Evolutionary conservation across 2,113 vertebrate species (phyloP).

Genomic region (Strix uralensis): DNA sequence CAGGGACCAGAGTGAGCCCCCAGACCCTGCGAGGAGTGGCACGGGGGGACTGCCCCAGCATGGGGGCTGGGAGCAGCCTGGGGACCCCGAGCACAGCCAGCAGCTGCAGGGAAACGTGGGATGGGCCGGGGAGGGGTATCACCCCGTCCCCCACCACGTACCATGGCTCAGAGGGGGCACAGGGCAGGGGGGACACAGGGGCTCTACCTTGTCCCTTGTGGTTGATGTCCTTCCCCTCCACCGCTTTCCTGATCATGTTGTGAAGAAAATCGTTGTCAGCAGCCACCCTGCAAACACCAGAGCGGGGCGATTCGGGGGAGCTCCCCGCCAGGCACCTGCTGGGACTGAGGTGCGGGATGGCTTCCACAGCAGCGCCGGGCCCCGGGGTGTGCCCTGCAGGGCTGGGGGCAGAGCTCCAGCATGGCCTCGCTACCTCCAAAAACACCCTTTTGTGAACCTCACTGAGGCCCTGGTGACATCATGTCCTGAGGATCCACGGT

Average conservation of each 20-base stretch:
- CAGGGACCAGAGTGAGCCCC: not conserved
- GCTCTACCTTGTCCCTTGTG: conserved; percentile 68
- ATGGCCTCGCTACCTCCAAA: not conserved
- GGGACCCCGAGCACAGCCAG: not conserved
- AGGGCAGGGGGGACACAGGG: rapidly evolving
- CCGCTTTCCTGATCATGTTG: conserved; percentile 44
- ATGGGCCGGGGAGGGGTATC: rapidly evolving
- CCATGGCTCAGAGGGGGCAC: rapidly evolving
- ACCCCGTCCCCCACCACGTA: rapidly evolving
- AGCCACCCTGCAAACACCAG: not conserved
- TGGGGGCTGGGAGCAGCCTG: rapidly evolving
- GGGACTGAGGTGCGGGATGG: not conserved
- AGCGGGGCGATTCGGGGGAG: rapidly evolving
- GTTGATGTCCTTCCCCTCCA: conserved; percentile 65
- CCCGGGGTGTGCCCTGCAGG: not conserved
- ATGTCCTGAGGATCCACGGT: too few relatives aligned
- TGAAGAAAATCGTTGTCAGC: conserved; percentile 67
- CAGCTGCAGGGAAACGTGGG: rapidly evolving
- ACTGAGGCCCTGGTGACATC: too few relatives aligned
- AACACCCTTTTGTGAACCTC: not conserved
- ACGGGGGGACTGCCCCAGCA: too few relatives aligned
- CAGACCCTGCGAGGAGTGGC: rapidly evolving
- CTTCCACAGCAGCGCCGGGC: not conserved
- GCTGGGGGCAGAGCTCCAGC: not conserved
- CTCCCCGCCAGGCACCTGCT: rapidly evolving